These are phyloP conservation scores for Grallaria varia DNA, from an alignment of 2,113 vertebrate species.

Conservation along the genomic window DNA sequence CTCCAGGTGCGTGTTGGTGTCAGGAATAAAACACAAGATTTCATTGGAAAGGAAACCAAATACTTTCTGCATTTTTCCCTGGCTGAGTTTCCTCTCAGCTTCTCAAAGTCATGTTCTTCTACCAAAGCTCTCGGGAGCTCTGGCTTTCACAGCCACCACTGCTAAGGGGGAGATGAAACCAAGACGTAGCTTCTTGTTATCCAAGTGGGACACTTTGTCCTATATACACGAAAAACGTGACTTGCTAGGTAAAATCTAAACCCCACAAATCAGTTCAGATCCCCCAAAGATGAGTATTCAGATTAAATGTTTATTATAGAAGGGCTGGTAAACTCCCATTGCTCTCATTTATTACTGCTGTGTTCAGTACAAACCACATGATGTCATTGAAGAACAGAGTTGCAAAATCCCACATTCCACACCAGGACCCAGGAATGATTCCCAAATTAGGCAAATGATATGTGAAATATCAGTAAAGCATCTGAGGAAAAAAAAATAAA, in stretches of 20 bases:
- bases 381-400: constrained; percentile 45
- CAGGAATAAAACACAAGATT: neutral
- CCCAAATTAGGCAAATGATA: constrained; percentile 60
- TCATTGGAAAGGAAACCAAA: neutral
- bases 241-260: neutral
- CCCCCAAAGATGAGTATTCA: neutral
- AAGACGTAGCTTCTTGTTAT: neutral
- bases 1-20: neutral
- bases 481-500: neutral
- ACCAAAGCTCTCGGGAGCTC: neutral
- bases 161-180: neutral
- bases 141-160: neutral
- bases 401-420: constrained; percentile 57
- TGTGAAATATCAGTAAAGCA: neutral
- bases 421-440: constrained; percentile 32
- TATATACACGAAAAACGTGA: neutral
- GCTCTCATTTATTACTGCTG: constrained; percentile 4
- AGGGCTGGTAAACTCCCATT: neutral
- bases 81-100: neutral
- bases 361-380: constrained; percentile 23
- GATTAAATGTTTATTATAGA: neutral
- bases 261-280: neutral
- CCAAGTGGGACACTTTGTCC: neutral
- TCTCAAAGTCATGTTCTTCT: neutral
- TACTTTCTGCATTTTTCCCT: neutral